These are phyloP conservation scores for Drosophila cracens DNA, from an alignment of 2,888 invertebrate species.

Conservation along the genomic window DNA sequence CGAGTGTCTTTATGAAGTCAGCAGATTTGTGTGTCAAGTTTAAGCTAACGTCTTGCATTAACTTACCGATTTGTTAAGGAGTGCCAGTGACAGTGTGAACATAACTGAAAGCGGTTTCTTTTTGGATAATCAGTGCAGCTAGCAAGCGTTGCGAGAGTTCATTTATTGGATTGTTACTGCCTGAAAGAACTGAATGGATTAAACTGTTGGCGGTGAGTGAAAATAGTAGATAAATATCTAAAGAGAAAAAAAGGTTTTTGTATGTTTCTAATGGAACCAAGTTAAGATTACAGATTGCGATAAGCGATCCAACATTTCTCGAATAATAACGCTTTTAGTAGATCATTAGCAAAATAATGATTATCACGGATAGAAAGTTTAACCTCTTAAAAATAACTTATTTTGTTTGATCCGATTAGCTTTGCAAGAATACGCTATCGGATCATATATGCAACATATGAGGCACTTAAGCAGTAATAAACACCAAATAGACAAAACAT, in stretches of 20 bases:
- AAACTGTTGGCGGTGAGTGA: constrained; percentile 40
- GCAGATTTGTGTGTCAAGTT: constrained; percentile 61
- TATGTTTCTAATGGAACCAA: not conserved
- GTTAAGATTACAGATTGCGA: not conserved
- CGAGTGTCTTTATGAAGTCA: constrained; percentile 41
- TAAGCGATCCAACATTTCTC: not conserved
- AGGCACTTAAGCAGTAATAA: constrained; percentile 23
- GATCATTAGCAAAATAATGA: not conserved
- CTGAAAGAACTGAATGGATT: constrained; percentile 25
- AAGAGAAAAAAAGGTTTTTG: not conserved
- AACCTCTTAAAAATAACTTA: not conserved
- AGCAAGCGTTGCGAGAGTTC: not conserved
- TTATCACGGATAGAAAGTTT: not conserved
- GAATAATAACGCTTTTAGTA: not conserved
- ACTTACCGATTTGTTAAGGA: constrained; percentile 12
- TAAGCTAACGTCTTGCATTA: constrained; percentile 23
- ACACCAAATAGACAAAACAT: not conserved
- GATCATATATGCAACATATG: not conserved
- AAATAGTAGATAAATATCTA: not conserved
- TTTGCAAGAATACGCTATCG: not conserved
- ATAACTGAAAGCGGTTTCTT: constrained; percentile 3
- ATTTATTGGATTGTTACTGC: constrained; percentile 14
- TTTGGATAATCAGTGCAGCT: constrained; percentile 23
- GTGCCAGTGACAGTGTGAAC: constrained; percentile 13
- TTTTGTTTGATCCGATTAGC: not conserved